phyloP scores from a whole-genome alignment of 2,888 invertebrate species.

The Metallyticus violacea region DNA sequence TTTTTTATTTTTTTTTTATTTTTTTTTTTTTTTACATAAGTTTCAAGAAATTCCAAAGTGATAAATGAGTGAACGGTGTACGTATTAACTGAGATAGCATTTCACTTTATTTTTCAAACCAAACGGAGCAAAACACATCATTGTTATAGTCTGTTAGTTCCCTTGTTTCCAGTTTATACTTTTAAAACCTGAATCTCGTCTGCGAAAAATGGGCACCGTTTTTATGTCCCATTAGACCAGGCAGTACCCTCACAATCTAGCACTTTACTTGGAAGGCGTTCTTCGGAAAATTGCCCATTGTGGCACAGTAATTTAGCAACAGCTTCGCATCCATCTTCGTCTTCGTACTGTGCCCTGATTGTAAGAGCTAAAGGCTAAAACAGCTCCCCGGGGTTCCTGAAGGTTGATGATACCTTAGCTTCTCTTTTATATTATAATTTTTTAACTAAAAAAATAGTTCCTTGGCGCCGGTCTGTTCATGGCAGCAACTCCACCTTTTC shows the following conservation, averaged over 20 bases:
- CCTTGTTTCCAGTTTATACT: no score
- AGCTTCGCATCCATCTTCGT: neutral
- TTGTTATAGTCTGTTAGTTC: no score
- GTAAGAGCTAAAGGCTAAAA: neutral
- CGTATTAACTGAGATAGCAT: no score
- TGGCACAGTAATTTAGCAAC: neutral
- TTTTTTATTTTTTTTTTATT: no score
- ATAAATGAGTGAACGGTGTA: no score
- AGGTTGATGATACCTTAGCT: neutral
- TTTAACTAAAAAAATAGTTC: neutral
- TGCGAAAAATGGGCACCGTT: no score
- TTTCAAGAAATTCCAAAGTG: no score
- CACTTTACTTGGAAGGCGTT: neutral
- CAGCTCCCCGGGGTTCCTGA: neutral
- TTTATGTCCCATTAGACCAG: neutral
- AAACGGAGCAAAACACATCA: no score
- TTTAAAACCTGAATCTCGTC: no score
- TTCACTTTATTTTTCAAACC: no score
- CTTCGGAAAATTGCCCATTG: neutral
- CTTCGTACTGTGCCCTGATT: neutral
- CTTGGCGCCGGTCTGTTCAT: neutral
- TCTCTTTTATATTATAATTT: neutral
- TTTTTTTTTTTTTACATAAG: no score
- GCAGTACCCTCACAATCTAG: neutral
- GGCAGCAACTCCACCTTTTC: neutral